phyloP scores from a whole-genome alignment of 2,888 invertebrate genomes.

The Bimastos eiseni region DNA sequence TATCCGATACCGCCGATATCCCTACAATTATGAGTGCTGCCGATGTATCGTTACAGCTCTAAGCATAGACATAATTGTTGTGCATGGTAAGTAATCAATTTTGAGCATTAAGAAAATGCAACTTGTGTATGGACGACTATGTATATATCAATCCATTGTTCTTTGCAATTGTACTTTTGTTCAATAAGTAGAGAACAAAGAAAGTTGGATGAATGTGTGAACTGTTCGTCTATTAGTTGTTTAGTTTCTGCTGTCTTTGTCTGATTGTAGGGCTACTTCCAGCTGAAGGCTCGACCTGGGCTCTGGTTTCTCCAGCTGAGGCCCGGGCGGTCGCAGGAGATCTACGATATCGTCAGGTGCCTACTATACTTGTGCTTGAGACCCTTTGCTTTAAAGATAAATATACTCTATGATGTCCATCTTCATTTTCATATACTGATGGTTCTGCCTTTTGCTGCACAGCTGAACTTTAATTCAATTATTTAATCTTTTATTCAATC shows the following conservation, averaged over 20 bases:
- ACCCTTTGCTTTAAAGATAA: background rate
- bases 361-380: background rate
- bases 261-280: slow-evolving; percentile 82
- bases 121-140: background rate
- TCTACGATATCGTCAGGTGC: slow-evolving; percentile 79
- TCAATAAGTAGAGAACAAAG: background rate
- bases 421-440: background rate
- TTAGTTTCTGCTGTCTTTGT: background rate
- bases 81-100: no score
- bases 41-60: no score
- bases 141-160: no score
- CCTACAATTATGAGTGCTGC: no score
- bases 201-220: background rate
- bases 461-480: background rate
- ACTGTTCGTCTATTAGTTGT: background rate
- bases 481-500: background rate
- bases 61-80: no score
- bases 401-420: background rate
- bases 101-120: no score
- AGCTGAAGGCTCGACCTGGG: slow-evolving; percentile 95
- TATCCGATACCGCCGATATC: no score
- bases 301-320: slow-evolving; percentile 87
- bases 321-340: slow-evolving; percentile 89
- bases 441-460: background rate
- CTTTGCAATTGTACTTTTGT: background rate